Evolutionary conservation across 2,113 vertebrate genomes (phyloP).

Genomic region (Himantopus leucocephalus): DNA sequence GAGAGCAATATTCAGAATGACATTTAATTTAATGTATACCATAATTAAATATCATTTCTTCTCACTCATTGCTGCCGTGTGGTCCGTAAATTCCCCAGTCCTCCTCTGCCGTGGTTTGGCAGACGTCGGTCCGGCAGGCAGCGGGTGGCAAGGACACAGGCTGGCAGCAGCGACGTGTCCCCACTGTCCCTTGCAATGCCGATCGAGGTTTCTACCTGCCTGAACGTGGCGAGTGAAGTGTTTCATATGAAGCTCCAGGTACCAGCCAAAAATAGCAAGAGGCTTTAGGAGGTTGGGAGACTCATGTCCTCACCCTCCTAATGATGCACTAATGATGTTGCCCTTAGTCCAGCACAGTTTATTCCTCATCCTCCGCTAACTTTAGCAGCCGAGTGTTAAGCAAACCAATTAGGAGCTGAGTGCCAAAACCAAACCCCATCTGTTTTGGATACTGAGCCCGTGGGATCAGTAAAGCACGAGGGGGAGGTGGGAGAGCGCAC

Average conservation of each 20-base stretch:
- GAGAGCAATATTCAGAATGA: neutral
- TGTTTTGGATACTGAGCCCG: rapidly evolving
- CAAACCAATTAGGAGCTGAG: neutral
- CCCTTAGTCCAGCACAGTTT: neutral
- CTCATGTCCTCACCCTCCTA: neutral
- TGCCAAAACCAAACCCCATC: neutral
- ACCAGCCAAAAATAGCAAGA: neutral
- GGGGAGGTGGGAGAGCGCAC: neutral
- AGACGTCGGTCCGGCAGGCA: neutral
- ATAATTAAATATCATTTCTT: constrained; percentile 59
- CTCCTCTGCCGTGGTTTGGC: neutral
- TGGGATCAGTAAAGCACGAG: neutral
- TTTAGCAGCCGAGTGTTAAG: neutral
- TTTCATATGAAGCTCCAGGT: neutral
- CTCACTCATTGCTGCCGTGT: neutral
- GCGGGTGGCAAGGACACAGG: neutral
- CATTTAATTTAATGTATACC: constrained; percentile 66
- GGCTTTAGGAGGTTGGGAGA: neutral
- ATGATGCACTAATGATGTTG: neutral
- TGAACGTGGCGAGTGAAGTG: neutral
- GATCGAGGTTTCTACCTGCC: neutral
- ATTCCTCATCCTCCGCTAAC: neutral
- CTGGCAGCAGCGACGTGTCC: neutral
- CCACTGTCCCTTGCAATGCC: neutral
- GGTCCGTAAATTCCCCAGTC: neutral